A percentile compares a stretch with the other conserved stretches of the same genome.
These are phyloP conservation scores for Nebria salina DNA, from an alignment of 2,888 invertebrate species.

Conservation along the genomic window DNA sequence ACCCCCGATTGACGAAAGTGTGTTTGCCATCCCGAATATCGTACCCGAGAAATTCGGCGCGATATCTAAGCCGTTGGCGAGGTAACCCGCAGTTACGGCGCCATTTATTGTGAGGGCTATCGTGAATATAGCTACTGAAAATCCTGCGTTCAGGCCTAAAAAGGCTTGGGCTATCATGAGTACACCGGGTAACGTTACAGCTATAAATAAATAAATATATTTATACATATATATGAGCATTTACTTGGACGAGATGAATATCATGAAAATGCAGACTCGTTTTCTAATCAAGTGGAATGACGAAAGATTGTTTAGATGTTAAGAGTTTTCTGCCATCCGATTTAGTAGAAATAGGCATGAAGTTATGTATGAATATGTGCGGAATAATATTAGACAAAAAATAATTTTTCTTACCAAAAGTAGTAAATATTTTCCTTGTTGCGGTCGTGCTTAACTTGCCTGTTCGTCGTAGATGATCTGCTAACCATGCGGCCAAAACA, in stretches of 20 bases:
- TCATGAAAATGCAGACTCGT: too few relatives aligned
- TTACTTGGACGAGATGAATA: too few relatives aligned
- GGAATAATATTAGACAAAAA: too few relatives aligned
- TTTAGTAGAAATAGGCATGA: too few relatives aligned
- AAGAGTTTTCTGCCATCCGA: too few relatives aligned
- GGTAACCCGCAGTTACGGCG: conserved; percentile 85
- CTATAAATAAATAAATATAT: conserved; percentile 57
- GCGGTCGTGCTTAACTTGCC: conserved; percentile 78
- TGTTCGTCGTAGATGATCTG: conserved; percentile 74
- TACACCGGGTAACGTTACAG: conserved; percentile 71
- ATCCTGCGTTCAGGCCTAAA: conserved; percentile 74
- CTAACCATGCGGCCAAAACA: conserved; percentile 75
- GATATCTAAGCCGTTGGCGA: conserved; percentile 87
- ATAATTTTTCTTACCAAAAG: conserved; percentile 64
- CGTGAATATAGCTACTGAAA: conserved; percentile 83
- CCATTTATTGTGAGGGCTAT: conserved; percentile 84
- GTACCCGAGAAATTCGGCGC: conserved; percentile 91
- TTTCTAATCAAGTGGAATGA: too few relatives aligned
- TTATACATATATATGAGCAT: not conserved
- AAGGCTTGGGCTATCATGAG: conserved; percentile 80
- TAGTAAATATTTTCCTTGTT: conserved; percentile 75
- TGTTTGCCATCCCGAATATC: conserved; percentile 90
- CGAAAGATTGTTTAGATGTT: too few relatives aligned
- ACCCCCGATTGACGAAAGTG: conserved; percentile 83
- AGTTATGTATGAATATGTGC: too few relatives aligned